Evolutionary conservation across 1,140 invertebrate genomes (phyloP).

Genomic region (Orchesella cincta): DNA sequence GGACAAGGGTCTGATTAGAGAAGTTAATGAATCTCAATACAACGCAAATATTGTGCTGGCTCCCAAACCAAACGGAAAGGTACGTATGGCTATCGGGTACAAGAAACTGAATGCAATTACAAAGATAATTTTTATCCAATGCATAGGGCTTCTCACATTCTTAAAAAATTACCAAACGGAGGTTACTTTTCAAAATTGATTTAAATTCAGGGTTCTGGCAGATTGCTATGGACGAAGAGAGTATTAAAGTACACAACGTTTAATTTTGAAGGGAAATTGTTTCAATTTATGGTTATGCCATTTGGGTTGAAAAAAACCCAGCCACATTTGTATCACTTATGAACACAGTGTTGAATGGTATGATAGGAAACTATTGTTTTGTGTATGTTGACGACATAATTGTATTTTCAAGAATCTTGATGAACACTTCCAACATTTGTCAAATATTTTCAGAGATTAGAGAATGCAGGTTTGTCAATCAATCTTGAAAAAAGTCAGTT

Average conservation of each 20-base stretch:
- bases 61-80: slow-evolving; percentile 25
- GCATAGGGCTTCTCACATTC: slow-evolving; percentile 31
- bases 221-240: slow-evolving; percentile 53
- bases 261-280: slow-evolving; percentile 46
- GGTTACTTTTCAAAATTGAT: slow-evolving; percentile 51
- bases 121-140: slow-evolving; percentile 40
- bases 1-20: slow-evolving; percentile 1
- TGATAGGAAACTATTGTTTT: slow-evolving; percentile 52
- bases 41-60: slow-evolving; percentile 25
- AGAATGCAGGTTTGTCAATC: slow-evolving; percentile 55
- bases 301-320: slow-evolving; percentile 55
- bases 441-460: slow-evolving; percentile 52
- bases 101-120: slow-evolving; percentile 31
- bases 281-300: slow-evolving; percentile 52
- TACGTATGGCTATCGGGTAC: slow-evolving; percentile 33
- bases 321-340: slow-evolving; percentile 54
- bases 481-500: slow-evolving; percentile 57
- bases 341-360: slow-evolving; percentile 53
- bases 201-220: slow-evolving; percentile 55
- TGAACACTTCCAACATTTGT: slow-evolving; percentile 55
- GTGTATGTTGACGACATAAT: slow-evolving; percentile 60
- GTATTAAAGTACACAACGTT: slow-evolving; percentile 57
- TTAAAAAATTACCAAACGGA: slow-evolving; percentile 34
- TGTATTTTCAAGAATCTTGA: slow-evolving; percentile 54
- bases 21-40: slow-evolving; percentile 2